Evolutionary conservation across 2,888 invertebrate species (phyloP).

Genomic region (Chironomus tentans): DNA sequence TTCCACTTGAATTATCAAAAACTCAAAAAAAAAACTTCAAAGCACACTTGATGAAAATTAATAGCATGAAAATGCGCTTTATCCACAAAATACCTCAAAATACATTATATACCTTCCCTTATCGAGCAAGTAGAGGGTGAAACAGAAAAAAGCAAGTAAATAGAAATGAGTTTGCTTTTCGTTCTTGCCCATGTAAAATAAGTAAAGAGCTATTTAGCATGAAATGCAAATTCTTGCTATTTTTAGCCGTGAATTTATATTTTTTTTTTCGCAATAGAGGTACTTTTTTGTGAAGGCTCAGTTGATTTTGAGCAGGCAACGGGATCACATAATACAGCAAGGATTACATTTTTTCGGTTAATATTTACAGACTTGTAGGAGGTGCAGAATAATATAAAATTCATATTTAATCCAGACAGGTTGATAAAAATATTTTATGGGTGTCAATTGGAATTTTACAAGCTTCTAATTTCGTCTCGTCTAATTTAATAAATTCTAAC

Average conservation of each 20-base stretch:
- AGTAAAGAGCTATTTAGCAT: slow-evolving; percentile 5
- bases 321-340: background rate
- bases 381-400: background rate
- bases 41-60: no score
- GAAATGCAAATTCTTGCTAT: slow-evolving; percentile 6
- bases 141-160: background rate
- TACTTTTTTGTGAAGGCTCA: background rate
- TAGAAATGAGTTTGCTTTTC: background rate
- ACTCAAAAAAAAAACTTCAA: no score
- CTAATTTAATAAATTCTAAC: no score
- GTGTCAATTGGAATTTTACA: no score
- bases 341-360: no score
- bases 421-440: no score
- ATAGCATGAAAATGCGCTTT: no score
- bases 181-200: background rate
- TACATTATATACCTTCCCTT: background rate
- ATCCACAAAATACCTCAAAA: no score
- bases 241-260: background rate
- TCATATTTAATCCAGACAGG: no score
- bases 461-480: no score
- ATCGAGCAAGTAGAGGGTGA: background rate
- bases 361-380: background rate
- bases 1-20: no score
- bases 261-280: background rate
- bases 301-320: background rate